phyloP scores from a whole-genome alignment of 1,140 invertebrate genomes.

The Aculops lycopersici region DNA sequence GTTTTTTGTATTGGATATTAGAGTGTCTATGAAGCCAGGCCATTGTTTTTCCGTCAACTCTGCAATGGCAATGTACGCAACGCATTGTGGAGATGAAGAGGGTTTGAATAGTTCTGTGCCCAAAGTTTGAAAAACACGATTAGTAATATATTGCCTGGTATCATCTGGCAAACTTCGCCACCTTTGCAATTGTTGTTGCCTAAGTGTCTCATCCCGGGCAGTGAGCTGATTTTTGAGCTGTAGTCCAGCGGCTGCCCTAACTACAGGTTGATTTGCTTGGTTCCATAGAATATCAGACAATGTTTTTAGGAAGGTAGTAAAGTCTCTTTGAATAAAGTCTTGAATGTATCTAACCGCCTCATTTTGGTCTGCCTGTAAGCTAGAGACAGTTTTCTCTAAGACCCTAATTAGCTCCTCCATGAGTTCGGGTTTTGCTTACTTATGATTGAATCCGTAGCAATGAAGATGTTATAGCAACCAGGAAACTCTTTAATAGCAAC shows the following conservation, averaged over 20 bases:
- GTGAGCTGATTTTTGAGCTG: constrained; percentile 94
- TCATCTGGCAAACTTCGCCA: constrained; percentile 67
- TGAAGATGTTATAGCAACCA: too few species aligned
- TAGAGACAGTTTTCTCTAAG: neutral
- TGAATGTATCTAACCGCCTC: neutral
- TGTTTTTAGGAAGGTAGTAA: constrained; percentile 49
- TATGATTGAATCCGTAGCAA: too few species aligned
- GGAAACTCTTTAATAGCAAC: too few species aligned
- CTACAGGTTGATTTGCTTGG: constrained; percentile 55
- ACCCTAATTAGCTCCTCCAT: neutral
- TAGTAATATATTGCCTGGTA: constrained; percentile 55
- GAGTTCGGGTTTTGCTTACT: too few species aligned
- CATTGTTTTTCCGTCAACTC: constrained; percentile 45
- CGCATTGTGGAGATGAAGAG: constrained; percentile 88
- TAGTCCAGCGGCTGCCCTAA: constrained; percentile 82
- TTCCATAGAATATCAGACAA: constrained; percentile 66
- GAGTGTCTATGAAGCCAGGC: constrained; percentile 46
- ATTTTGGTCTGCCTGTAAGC: neutral
- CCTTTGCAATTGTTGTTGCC: constrained; percentile 48
- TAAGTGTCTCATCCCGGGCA: constrained; percentile 59
- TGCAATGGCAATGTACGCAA: constrained; percentile 83
- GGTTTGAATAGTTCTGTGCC: constrained; percentile 78
- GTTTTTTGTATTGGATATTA: constrained; percentile 58
- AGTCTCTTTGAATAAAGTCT: neutral
- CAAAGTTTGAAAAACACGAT: constrained; percentile 50